phyloP scores from a whole-genome alignment of 2,797 vertebrate species.

The Varecia variegata region DNA sequence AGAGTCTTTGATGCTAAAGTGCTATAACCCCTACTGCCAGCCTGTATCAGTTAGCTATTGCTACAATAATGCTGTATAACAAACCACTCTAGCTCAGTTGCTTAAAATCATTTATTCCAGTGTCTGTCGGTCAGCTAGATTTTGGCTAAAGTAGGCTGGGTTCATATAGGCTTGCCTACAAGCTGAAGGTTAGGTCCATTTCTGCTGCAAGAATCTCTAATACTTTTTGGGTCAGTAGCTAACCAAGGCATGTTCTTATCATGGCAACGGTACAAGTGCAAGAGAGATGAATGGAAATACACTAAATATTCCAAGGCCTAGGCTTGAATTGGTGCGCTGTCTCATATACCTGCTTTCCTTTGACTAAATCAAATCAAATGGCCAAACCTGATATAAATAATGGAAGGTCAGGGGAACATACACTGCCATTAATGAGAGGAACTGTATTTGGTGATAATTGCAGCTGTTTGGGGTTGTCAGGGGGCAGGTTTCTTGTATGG shows the following conservation, averaged over 20 bases:
- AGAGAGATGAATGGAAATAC: background rate
- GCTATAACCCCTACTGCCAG: background rate
- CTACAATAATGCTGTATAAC: conserved; percentile 30
- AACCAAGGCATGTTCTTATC: background rate
- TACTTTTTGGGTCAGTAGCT: background rate
- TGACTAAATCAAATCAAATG: background rate
- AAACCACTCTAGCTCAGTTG: background rate
- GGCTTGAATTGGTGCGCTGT: background rate
- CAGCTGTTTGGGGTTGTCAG: background rate
- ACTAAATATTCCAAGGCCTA: background rate
- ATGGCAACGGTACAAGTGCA: background rate
- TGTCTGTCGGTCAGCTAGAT: background rate
- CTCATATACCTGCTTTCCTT: background rate
- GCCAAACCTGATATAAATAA: background rate
- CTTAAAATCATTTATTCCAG: background rate
- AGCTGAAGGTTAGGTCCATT: background rate
- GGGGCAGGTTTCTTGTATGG: background rate
- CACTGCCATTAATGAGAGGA: background rate
- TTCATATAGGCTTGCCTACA: background rate
- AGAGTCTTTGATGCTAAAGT: background rate
- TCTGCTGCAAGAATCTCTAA: background rate
- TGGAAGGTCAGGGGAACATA: background rate
- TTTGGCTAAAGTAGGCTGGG: background rate
- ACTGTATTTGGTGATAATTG: background rate
- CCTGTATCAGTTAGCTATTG: conserved; percentile 46